Evolutionary conservation across 2,888 invertebrate species (phyloP), one percentile per base, ranked within the genome.

Genomic region (Salpingus planirostris): DNA sequence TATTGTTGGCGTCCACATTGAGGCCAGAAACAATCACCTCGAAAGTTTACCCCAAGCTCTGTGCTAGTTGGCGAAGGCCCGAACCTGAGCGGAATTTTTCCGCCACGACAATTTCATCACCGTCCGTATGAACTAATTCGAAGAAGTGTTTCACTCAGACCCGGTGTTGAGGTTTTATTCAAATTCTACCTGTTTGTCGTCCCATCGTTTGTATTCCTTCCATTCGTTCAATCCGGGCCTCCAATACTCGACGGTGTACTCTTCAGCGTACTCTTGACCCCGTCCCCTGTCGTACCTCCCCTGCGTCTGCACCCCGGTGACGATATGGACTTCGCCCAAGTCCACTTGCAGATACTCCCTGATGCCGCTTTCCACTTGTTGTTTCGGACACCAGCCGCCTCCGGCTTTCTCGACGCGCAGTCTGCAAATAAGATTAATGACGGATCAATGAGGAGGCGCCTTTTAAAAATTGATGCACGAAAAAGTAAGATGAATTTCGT

Each of bases 381-480:
- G 70, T 49, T 74, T 73, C 2, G 84, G 84, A 59, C 85, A 85
- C 85, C 85, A 85, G 1, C 80, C 84, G 6, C 84, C 84, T 1
- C 83, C 81, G 8, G 76, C 76, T 33, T 67, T 68, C 56, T 84
- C 82, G 38, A 73, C 71, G 15, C 77, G 72, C 32, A 84, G 65
- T 54, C 84, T 84, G 66, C 22, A 66, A 61, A n/a, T n/a, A 37
- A 42, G 47, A 50, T 50, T 46, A 49, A 49, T 50, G 39, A 40
- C 25, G 32, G 36, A 40, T 42, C 46, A 44, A 48, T 48, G 43
- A 18, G 18, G 8, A 18, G 8, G 18, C 35, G 35, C 31, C 29
- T 37, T 32, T 13, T 8, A 36, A 39, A 38, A 38, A 34, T 21
- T 24, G 28, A 31, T 27, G 24, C 11, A 24, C 13, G 21, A 21